Evolutionary conservation across 1,140 invertebrate species (phyloP).

Genomic region (Drosophila littoralis): DNA sequence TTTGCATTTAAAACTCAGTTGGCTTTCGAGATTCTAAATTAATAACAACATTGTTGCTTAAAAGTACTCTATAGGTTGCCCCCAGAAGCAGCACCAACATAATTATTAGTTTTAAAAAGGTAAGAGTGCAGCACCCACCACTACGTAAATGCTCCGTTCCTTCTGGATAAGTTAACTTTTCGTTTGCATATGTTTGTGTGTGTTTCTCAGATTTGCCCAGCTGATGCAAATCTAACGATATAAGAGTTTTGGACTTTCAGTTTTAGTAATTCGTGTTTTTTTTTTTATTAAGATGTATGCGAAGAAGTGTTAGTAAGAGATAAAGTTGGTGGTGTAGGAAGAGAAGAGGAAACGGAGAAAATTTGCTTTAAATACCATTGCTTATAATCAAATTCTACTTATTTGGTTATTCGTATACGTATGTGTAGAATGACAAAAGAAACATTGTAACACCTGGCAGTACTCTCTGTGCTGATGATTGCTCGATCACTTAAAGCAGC

Average conservation of each 20-base stretch:
- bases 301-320: not conserved
- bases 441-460: no score
- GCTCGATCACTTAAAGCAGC: no score
- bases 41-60: conserved; percentile 39
- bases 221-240: not conserved
- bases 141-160: no score
- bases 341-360: conserved; percentile 42
- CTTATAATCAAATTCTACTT: conserved; percentile 18
- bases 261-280: not conserved
- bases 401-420: not conserved
- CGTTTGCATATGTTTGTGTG: conserved; percentile 10
- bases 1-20: conserved; percentile 41
- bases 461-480: no score
- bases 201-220: not conserved
- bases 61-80: conserved; percentile 23
- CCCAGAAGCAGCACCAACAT: conserved; percentile 26
- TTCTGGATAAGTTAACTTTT: not conserved
- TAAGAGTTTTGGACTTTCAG: not conserved
- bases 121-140: not conserved
- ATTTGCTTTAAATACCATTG: conserved; percentile 23
- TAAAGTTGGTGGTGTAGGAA: conserved; percentile 13
- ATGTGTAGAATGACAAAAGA: no score
- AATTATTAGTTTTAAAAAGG: not conserved
- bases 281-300: not conserved
- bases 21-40: conserved; percentile 29